Base-by-base conservation (phyloP, 1,140 invertebrate genomes). In the Tenebrio molitor region DNA sequence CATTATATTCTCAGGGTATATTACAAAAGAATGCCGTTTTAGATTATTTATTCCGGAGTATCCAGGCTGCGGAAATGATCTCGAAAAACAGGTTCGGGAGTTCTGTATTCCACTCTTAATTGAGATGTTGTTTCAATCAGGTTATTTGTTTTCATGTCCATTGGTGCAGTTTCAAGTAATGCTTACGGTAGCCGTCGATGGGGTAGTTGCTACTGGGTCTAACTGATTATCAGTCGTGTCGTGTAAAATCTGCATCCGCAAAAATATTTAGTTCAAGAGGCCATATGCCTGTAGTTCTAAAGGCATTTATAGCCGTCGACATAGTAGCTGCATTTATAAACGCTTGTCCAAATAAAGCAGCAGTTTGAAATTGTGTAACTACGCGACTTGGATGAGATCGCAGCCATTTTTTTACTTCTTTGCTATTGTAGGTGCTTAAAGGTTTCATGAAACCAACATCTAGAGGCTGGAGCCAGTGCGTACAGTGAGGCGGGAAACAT, bases 391-490 rank as follows among this genome's bases (percentile, higher is more conserved):
- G 72, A 70, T 68, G 69, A 75, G 25, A 46, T 63, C 29, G 36
- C 12, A 74, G 17, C 78, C 75, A 76, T 29, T 29, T 29, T 8
- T 29, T 29, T 29, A 8, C 25, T 4, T 14, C 42, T 41, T 77
- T 58, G 4, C 70, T 39, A 71, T 83, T 81, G 72, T 82, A 83
- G 17, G 71, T 64, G 64, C 74, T 83, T 2, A 84, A 70, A 46
- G 83, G 81, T 29, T 72, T 78, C 79, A 84, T 83, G 46, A 82
- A 80, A 10, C 69, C 68, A n/a, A 83, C 81, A 75, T 85, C 83
- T 4, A 82, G 64, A n/a, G 80, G 80, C 73, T 85, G 83, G 7
- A 85, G 66, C 65, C 78, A 75, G 69, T 84, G 83, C 16, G 78
- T 80, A 71, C 74, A 78, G 65, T 83, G 81, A 36, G 79, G 79